Evolutionary conservation across 2,797 vertebrate species (phyloP), one percentile per base, ranked within the genome.

Genomic region (Lophius americanus): DNA sequence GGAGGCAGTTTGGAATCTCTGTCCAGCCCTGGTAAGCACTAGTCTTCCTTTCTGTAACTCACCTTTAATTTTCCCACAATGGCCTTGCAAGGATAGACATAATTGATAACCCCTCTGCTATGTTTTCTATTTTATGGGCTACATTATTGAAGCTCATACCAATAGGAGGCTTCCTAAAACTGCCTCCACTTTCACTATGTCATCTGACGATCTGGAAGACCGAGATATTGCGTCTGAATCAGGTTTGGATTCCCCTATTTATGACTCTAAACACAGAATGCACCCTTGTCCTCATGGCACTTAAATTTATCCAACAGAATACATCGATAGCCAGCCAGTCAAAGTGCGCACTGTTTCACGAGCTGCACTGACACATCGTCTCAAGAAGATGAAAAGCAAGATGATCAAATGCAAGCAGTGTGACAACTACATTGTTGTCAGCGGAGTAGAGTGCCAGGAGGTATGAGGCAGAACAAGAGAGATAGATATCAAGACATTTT

Each of bases 381-480:
- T 98, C 23, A 92, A 88, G 62, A 95, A 95, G 75, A 92, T 94
- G 37, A 94, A 96, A 56, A 96, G 94, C 50, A 97, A 97, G 0
- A 93, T 95, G 92, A 88, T 88, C 71, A 97, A 96, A 86, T 99
- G 97, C 91, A 94, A 94, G 42, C 96, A 96, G 9, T 99, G 97
- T 6, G 97, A 99, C 9, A 93, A 93, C 84, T 97, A 96, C 84
- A 96, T 99, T 84, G 94, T 97, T 79, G 95, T 93, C 70, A 94
- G 73, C 5, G 96, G 96, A 36, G 88, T 94, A 0, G 97, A 99
- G 86, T 98, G 97, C n/a, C 95, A 96, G 82, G 96, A 98, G 95
- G 97, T 99, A 80, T 63, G 88, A 60, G n/a, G 7, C 46, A n/a
- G 39, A 51, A 9, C 3, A 7, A 3, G 5, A 41, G 51, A 38